Evolutionary conservation across 2,888 invertebrate species (phyloP).

Genomic region (Anoplius nigerrimus): DNA sequence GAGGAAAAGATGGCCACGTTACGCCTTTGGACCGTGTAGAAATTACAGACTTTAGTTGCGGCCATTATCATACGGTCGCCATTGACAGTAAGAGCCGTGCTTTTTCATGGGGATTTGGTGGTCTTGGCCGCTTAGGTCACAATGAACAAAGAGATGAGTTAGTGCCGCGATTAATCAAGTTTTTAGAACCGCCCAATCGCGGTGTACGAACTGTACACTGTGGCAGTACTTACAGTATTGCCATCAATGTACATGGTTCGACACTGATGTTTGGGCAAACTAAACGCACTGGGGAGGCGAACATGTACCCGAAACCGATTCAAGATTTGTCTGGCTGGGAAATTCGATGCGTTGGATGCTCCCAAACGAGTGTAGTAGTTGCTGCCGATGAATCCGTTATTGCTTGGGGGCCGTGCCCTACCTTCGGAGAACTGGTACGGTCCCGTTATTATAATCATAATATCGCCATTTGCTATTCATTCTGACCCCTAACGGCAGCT

Average conservation of each 20-base stretch:
- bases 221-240: conserved; percentile 91
- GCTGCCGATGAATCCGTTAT: conserved; percentile 94
- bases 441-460: not conserved
- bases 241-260: conserved; percentile 80
- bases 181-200: conserved; percentile 89
- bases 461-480: not conserved
- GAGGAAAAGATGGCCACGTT: conserved; percentile 89
- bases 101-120: conserved; percentile 97
- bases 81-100: conserved; percentile 92
- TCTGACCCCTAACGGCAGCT: not conserved
- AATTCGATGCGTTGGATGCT: conserved; percentile 88
- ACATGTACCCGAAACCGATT: conserved; percentile 97
- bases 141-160: conserved; percentile 94
- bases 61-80: conserved; percentile 93
- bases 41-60: conserved; percentile 93
- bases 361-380: conserved; percentile 89
- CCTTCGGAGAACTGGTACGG: conserved; percentile 91
- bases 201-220: conserved; percentile 89
- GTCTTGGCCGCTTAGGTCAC: conserved; percentile 94
- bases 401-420: conserved; percentile 95
- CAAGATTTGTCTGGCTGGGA: conserved; percentile 97
- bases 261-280: conserved; percentile 89
- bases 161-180: conserved; percentile 88
- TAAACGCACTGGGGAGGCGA: conserved; percentile 94
- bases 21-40: conserved; percentile 89